Conservation (phyloP, 2,888 invertebrate genomes). For the Barypeithes pellucidus region DNA sequence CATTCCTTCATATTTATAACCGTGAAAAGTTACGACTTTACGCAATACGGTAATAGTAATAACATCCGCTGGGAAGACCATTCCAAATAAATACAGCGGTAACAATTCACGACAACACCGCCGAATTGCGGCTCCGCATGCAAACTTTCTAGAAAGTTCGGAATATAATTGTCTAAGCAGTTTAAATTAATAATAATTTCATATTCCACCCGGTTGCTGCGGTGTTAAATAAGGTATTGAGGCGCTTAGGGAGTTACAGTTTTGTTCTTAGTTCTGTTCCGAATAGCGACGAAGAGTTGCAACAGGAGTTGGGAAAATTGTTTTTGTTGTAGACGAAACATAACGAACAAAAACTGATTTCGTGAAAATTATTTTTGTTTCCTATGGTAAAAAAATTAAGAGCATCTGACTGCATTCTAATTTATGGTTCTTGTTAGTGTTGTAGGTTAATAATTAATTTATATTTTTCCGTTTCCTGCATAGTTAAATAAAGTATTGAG, state of each 20-base stretch:
- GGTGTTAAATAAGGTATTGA: slow-evolving; percentile 42
- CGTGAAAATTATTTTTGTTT: too few species aligned
- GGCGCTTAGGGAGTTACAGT: slow-evolving; percentile 21
- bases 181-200: slow-evolving; percentile 51
- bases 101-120: slow-evolving; percentile 41
- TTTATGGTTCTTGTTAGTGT: too few species aligned
- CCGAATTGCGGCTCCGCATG: slow-evolving; percentile 39
- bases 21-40: slow-evolving; percentile 23
- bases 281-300: neutral
- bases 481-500: too few species aligned
- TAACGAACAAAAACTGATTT: neutral
- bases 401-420: too few species aligned
- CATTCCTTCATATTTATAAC: slow-evolving; percentile 1
- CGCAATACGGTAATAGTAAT: slow-evolving; percentile 24
- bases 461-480: too few species aligned
- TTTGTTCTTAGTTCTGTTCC: slow-evolving; percentile 11
- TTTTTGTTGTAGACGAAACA: neutral
- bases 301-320: slow-evolving; percentile 4
- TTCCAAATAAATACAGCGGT: slow-evolving; percentile 47
- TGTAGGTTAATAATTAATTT: too few species aligned
- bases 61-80: slow-evolving; percentile 37
- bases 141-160: slow-evolving; percentile 47
- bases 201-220: slow-evolving; percentile 41
- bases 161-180: slow-evolving; percentile 52
- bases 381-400: too few species aligned